Conservation (phyloP, 2,113 vertebrate genomes). For the Hystrix cristata region DNA sequence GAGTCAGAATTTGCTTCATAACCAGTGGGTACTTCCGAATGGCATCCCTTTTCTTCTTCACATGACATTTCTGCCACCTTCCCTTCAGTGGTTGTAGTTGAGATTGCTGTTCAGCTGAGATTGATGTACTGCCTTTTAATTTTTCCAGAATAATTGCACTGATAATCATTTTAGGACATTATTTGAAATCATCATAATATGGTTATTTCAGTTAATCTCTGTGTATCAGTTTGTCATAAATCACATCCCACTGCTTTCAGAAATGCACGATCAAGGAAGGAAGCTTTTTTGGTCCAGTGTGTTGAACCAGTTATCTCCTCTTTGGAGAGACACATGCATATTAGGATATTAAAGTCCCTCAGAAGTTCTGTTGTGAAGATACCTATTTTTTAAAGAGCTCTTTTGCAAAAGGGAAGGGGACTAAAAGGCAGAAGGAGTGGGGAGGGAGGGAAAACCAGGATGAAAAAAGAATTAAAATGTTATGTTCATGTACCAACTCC, state of each 20-base stretch:
- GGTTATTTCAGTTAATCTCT: background rate
- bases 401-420: background rate
- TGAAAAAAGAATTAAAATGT: background rate
- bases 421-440: background rate
- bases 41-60: background rate
- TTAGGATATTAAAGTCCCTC: background rate
- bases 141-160: background rate
- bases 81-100: background rate
- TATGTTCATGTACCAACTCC: background rate
- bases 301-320: background rate
- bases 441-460: background rate
- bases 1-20: background rate
- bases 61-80: background rate
- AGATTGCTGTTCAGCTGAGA: background rate
- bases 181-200: background rate
- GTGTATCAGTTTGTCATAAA: background rate
- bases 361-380: background rate
- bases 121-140: background rate
- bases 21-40: background rate
- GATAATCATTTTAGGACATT: background rate
- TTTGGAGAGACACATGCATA: background rate
- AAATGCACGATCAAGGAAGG: background rate
- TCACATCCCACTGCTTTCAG: background rate
- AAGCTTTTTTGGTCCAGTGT: background rate
- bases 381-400: background rate